A percentile compares a stretch with the other conserved stretches of the same genome.
Conservation (phyloP, 2,797 vertebrate species). For the Choloepus didactylus region DNA sequence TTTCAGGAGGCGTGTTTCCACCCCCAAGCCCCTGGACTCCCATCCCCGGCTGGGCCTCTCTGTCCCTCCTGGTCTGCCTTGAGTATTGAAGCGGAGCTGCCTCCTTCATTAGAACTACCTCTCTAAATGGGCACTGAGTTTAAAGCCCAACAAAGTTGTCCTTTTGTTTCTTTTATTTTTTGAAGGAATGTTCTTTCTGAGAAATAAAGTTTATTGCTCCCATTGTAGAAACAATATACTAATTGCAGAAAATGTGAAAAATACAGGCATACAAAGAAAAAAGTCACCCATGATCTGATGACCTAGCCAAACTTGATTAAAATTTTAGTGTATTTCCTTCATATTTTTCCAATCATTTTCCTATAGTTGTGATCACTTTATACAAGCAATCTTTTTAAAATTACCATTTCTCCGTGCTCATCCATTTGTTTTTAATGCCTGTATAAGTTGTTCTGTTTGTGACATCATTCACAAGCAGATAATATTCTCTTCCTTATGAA, state of each 20-base stretch:
- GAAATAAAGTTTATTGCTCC: neutral
- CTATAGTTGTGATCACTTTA: neutral
- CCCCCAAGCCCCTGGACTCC: neutral
- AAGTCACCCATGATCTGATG: neutral
- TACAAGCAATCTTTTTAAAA: neutral
- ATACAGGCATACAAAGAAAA: neutral
- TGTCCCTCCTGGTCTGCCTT: neutral
- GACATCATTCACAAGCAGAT: neutral
- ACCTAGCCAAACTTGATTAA: neutral
- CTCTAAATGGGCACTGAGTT: neutral
- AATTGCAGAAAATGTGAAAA: neutral
- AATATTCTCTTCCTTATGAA: neutral
- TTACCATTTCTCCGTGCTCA: neutral
- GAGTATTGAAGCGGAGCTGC: neutral
- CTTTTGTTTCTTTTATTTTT: slow-evolving; percentile 6
- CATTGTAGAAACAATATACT: neutral
- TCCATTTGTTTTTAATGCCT: neutral
- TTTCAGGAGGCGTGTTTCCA: neutral
- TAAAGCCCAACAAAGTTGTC: neutral
- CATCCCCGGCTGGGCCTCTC: accelerated
- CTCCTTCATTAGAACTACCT: neutral
- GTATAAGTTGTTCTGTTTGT: neutral
- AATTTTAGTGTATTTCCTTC: neutral
- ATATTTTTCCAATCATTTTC: neutral
- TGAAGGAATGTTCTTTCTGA: neutral